Conservation (phyloP, 2,888 invertebrate genomes). For the Drosophila prostipennis region DNA sequence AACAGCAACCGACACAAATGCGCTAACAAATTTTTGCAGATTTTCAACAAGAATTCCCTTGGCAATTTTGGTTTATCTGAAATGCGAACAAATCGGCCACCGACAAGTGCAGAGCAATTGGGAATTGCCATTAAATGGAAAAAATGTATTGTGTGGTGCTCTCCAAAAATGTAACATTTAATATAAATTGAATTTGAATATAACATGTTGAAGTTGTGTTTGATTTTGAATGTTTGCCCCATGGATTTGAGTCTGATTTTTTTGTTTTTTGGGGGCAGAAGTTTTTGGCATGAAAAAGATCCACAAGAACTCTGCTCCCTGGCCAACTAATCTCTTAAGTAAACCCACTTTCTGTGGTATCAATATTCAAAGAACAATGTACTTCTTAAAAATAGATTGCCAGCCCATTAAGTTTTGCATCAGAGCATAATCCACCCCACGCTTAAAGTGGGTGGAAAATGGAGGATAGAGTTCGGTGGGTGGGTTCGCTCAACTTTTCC, state of each 20-base stretch:
- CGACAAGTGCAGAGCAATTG: conserved; percentile 19
- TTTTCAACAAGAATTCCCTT: conserved; percentile 44
- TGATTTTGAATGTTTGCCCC: conserved; percentile 19
- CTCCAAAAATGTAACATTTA: conserved; percentile 11
- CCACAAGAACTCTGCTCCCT: conserved; percentile 23
- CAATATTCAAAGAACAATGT: conserved; percentile 44
- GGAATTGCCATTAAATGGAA: conserved; percentile 13
- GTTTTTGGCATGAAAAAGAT: conserved; percentile 2
- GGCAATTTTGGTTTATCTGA: conserved; percentile 41
- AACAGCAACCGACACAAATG: conserved; percentile 29
- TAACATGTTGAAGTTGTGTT: conserved; percentile 18
- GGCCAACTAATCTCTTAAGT: conserved; percentile 36
- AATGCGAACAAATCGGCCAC: conserved; percentile 26
- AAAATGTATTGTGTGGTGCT: conserved; percentile 10
- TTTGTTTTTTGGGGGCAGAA: background rate
- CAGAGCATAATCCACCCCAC: conserved; percentile 19
- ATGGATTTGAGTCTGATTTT: background rate
- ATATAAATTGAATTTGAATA: conserved; percentile 21
- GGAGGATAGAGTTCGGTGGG: no score
- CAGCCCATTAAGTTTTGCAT: conserved; percentile 44
- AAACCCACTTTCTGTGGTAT: conserved; percentile 36
- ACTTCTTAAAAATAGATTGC: conserved; percentile 51
- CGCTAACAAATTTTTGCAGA: conserved; percentile 41
- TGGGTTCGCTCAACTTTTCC: conserved; percentile 24
- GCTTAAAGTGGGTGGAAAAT: background rate